Base-by-base conservation (phyloP, 2,797 vertebrate genomes). In the Liparis tanakae region DNA sequence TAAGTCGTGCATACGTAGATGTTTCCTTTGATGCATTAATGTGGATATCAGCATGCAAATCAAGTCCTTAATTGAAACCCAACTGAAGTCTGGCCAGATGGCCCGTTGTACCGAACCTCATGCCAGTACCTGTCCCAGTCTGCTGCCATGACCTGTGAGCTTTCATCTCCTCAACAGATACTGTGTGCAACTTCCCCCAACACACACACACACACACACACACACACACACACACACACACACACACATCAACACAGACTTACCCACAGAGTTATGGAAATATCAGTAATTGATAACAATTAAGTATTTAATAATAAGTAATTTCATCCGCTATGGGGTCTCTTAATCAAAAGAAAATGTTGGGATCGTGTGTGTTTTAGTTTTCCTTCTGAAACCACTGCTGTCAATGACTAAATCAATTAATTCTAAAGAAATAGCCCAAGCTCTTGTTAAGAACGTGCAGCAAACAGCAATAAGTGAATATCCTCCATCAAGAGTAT, bases 31-130 rank as follows among this genome's bases (percentile, higher is more conserved):
- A 92, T 90, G 90, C 84, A 44, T 82, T 79, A 83, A 80, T 85
- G 87, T 54, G 61, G 86, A 84, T 85, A 83, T 83, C 81, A 30
- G 81, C 85, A 89, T 91, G 90, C 89, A 90, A 91, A 91, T 91
- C 72, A 76, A 87, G 80, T 36, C 56, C 55, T 81, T 92, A 91
- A 91, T 89, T 90, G 87, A 91, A 93, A 88, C 81, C 80, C 84
- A 71, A 83, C 79, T 87, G 85, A 89, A 84, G 80, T 74, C 56
- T 66, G 83, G 80, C 89, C 92, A 92, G 90, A 91, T 93, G 90
- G 89, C 77, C 67, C 61, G 87, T 83, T 90, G 83, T 83, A 83
- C 86, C 74, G 4, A 66, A 69, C 74, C 85, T 87, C 83, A 87
- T 85, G 76, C 85, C 78, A 76, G 84, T 83, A 84, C 88, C 85